A percentile compares a stretch with the other conserved stretches of the same genome.
phyloP scores from a whole-genome alignment of 2,888 invertebrate species.

The Sipha maydis region DNA sequence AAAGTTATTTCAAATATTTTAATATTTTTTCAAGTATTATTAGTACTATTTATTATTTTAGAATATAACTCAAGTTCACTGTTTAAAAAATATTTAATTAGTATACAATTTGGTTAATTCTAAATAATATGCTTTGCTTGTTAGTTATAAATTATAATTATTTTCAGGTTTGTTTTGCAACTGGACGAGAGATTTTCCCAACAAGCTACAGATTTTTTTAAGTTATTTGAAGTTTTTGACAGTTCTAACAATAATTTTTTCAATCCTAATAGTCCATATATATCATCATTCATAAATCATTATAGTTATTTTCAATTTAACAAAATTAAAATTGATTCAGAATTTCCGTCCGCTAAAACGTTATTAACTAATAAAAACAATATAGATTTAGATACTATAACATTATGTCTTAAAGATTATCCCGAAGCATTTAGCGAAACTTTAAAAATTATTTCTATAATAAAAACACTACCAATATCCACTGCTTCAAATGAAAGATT shows the following conservation, averaged over 20 bases:
- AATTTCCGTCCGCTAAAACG: conserved; percentile 6
- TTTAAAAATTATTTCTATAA: no score
- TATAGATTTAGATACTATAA: no score
- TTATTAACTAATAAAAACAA: neutral
- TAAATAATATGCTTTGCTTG: conserved; percentile 13
- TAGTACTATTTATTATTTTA: conserved; percentile 26
- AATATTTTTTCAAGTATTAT: conserved; percentile 14
- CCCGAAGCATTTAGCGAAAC: no score
- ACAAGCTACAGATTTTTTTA: conserved; percentile 4
- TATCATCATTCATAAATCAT: neutral
- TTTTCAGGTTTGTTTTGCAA: conserved; percentile 15
- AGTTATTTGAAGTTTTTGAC: conserved; percentile 17
- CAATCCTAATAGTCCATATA: neutral
- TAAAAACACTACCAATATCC: no score
- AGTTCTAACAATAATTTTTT: neutral
- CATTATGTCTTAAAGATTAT: no score
- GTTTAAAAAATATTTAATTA: conserved; percentile 2
- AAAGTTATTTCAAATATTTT: neutral
- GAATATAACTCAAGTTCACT: neutral
- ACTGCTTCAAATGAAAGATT: neutral
- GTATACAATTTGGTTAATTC: conserved; percentile 4
- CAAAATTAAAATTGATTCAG: conserved; percentile 8
- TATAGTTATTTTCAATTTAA: conserved; percentile 19
- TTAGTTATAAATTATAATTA: conserved; percentile 28
- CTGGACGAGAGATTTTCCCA: neutral